Evolutionary conservation across 2,888 invertebrate species (phyloP).

Genomic region (Eupithecia inturbata): DNA sequence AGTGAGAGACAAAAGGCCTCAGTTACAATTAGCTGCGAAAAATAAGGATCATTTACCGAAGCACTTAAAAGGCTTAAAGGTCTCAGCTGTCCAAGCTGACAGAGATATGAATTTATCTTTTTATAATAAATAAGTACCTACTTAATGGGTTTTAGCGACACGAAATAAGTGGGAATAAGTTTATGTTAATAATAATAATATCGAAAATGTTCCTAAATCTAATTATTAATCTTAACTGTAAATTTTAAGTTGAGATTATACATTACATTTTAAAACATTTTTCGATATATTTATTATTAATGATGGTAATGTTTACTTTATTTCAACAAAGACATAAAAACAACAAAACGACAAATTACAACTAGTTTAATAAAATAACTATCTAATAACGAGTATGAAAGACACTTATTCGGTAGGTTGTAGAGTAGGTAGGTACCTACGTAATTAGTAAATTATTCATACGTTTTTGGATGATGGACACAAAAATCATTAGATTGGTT

Average conservation of each 20-base stretch:
- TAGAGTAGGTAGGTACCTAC: too few relatives aligned
- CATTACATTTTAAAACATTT: background rate
- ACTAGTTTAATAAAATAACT: too few relatives aligned
- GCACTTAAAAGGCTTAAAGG: slow-evolving; percentile 20
- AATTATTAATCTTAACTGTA: too few relatives aligned
- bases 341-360: too few relatives aligned
- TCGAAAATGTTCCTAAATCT: too few relatives aligned
- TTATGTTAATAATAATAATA: too few relatives aligned
- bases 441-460: too few relatives aligned
- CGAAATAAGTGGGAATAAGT: background rate
- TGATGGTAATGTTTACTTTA: too few relatives aligned
- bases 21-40: slow-evolving; percentile 27
- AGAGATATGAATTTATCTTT: slow-evolving; percentile 28
- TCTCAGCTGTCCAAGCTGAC: slow-evolving; percentile 25
- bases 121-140: slow-evolving; percentile 25
- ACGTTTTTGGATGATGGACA: background rate
- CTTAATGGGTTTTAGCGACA: slow-evolving; percentile 20
- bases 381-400: background rate
- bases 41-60: slow-evolving; percentile 24
- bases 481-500: background rate
- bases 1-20: slow-evolving; percentile 18
- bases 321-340: too few relatives aligned
- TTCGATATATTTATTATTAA: background rate
- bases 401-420: background rate
- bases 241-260: too few relatives aligned